Percentiles rank a stretch among this genome's conserved stretches.
These are phyloP conservation scores for Cydia strobilella DNA, from an alignment of 1,140 invertebrate genomes.

Conservation along the genomic window DNA sequence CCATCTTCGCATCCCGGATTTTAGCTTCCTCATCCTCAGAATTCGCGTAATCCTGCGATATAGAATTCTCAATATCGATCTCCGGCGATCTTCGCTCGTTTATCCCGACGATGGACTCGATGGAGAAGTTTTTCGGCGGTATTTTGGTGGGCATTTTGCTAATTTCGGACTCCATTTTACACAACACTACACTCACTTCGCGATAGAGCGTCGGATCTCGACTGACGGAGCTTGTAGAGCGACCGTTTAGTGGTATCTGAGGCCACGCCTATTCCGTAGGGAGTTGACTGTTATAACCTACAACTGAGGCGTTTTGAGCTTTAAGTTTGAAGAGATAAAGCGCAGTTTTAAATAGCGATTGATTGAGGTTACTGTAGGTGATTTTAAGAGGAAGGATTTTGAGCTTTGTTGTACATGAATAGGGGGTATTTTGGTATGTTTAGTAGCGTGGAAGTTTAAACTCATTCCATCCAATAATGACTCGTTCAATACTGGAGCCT, in stretches of 20 bases:
- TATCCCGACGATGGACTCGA: conserved; percentile 71
- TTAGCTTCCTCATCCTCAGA: conserved; percentile 60
- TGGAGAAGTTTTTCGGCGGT: conserved; percentile 70
- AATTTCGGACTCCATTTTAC: conserved; percentile 68
- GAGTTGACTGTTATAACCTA: background rate
- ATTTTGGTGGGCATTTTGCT: conserved; percentile 72
- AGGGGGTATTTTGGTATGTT: background rate
- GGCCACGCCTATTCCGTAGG: conserved; percentile 15
- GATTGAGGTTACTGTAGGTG: background rate
- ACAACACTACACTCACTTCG: conserved; percentile 36
- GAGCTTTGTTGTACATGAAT: too few species aligned
- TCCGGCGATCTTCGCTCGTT: conserved; percentile 70
- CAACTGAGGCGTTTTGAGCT: background rate
- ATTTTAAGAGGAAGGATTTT: background rate
- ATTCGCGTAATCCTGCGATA: conserved; percentile 62
- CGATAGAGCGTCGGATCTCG: background rate
- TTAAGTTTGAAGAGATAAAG: background rate
- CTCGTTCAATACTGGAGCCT: conserved; percentile 19
- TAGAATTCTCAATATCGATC: conserved; percentile 73
- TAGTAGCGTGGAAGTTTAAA: background rate
- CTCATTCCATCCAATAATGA: conserved; percentile 28
- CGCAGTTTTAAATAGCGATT: background rate
- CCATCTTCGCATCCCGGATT: conserved; percentile 62
- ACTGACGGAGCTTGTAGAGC: background rate
- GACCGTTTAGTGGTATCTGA: background rate